A percentile compares a stretch with the other conserved stretches of the same genome.
phyloP scores from a whole-genome alignment of 1,140 invertebrate species.

The Zaprionus kolodkinae region DNA sequence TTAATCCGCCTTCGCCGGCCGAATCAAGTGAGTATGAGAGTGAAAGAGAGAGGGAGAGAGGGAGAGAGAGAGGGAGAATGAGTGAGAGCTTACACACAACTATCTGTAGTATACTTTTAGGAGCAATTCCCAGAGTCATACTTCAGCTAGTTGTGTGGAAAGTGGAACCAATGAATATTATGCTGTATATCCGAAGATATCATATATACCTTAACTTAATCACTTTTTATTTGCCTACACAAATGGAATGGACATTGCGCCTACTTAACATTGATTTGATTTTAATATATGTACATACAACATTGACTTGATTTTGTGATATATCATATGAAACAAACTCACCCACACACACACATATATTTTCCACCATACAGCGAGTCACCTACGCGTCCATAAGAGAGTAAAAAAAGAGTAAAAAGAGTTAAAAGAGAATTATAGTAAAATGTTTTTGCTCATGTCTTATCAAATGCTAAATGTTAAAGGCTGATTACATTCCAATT shows the following conservation, averaged over 20 bases:
- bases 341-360: conserved; percentile 10
- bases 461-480: conserved; percentile 84
- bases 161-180: not conserved
- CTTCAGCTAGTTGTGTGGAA: not conserved
- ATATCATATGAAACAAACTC: no score
- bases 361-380: conserved; percentile 37
- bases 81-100: not conserved
- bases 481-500: conserved; percentile 77
- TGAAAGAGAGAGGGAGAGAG: conserved; percentile 5
- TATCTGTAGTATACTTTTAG: not conserved
- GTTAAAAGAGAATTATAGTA: conserved; percentile 5
- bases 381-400: conserved; percentile 34
- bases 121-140: not conserved
- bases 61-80: no score
- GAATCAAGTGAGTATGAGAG: conserved; percentile 90
- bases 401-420: no score
- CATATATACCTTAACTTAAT: conserved; percentile 3
- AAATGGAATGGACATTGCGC: conserved; percentile 83
- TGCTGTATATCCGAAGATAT: not conserved
- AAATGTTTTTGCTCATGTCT: conserved; percentile 68
- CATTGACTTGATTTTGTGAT: no score
- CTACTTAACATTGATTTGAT: conserved; percentile 60
- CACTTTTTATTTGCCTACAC: conserved; percentile 52
- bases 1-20: conserved; percentile 93
- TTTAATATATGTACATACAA: conserved; percentile 34